phyloP scores from a whole-genome alignment of 2,113 vertebrate species.

The Megaceryle maxima region DNA sequence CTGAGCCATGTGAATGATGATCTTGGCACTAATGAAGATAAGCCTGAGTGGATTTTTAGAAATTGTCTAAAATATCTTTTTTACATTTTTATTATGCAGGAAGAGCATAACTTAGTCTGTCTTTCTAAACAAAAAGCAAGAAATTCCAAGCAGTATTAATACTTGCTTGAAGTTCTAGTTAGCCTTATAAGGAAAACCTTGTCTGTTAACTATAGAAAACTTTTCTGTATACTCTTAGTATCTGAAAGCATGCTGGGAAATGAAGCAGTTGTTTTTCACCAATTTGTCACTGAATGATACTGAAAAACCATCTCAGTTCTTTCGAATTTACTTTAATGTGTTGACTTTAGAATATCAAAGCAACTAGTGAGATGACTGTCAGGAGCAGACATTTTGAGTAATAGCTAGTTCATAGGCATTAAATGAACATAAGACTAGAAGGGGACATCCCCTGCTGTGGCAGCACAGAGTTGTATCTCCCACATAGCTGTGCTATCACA shows the following conservation, averaged over 20 bases:
- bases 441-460: not conserved
- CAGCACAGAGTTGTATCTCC: not conserved
- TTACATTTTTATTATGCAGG: not conserved
- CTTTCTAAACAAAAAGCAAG: not conserved
- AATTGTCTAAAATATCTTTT: not conserved
- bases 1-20: not conserved
- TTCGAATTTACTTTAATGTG: not conserved
- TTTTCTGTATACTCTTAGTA: not conserved
- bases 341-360: not conserved
- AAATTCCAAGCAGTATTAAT: not conserved
- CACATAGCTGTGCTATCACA: not conserved
- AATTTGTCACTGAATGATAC: not conserved
- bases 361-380: conserved; percentile 25
- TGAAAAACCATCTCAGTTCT: not conserved
- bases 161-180: not conserved
- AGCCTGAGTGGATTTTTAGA: not conserved
- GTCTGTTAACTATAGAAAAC: not conserved
- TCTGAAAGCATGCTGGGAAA: conserved; percentile 10
- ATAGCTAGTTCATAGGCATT: not conserved
- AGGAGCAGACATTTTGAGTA: conserved; percentile 33
- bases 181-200: conserved; percentile 20
- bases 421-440: not conserved
- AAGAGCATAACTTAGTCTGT: not conserved
- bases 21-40: not conserved
- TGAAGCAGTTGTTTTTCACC: not conserved